phyloP scores from a whole-genome alignment of 2,797 vertebrate genomes.

The Setipinna tenuifilis region DNA sequence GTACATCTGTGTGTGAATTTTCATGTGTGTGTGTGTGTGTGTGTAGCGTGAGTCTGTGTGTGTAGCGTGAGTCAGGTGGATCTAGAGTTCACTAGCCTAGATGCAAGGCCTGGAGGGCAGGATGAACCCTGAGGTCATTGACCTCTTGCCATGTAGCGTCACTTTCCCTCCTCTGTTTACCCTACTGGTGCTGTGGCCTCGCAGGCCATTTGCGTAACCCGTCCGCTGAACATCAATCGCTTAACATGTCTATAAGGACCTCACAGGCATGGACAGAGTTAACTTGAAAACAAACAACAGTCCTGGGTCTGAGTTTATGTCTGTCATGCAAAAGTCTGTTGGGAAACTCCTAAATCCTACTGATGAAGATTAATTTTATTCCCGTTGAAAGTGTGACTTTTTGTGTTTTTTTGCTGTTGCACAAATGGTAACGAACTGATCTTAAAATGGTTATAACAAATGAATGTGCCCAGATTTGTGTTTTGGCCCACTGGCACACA shows the following conservation, averaged over 20 bases:
- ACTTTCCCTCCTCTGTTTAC: slow-evolving; percentile 79
- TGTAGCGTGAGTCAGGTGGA: slow-evolving; percentile 51
- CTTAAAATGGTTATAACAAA: neutral
- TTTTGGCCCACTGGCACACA: neutral
- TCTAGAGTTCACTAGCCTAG: slow-evolving; percentile 58
- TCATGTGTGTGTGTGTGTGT: neutral
- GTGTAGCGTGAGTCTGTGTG: slow-evolving; percentile 15
- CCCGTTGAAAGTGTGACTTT: neutral
- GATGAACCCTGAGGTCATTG: slow-evolving; percentile 74
- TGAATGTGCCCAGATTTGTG: neutral
- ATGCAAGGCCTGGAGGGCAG: slow-evolving; percentile 64
- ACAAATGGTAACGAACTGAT: neutral
- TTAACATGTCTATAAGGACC: neutral
- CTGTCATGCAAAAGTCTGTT: neutral
- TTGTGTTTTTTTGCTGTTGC: neutral
- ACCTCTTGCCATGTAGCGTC: slow-evolving; percentile 74
- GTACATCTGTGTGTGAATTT: neutral
- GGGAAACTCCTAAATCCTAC: neutral
- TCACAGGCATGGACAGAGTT: neutral
- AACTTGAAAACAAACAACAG: neutral
- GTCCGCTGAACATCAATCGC: neutral
- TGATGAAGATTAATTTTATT: neutral
- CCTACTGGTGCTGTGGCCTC: neutral
- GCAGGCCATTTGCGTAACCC: neutral
- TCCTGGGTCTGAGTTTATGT: neutral